These are phyloP conservation scores for Perognathus longimembris DNA, from an alignment of 2,113 vertebrate species.

Conservation along the genomic window DNA sequence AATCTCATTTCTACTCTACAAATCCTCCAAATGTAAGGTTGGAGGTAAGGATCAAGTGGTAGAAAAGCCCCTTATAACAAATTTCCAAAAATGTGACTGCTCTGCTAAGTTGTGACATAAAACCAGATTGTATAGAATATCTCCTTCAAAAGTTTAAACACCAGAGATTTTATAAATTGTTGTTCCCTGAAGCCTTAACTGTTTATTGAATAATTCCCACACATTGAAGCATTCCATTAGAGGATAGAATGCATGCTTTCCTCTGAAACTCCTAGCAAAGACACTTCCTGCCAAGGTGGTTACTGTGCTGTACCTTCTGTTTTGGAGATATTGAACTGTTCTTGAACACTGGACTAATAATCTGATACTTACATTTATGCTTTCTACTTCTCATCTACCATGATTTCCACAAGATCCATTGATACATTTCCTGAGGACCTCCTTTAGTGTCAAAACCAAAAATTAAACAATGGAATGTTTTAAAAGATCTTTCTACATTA, in stretches of 20 bases:
- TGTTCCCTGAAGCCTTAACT: background rate
- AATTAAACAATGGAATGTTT: background rate
- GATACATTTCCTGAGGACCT: background rate
- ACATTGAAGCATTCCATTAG: background rate
- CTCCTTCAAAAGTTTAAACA: slow-evolving; percentile 8
- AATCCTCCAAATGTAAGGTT: no score
- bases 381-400: background rate
- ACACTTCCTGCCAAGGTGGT: background rate
- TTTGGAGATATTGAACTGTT: background rate
- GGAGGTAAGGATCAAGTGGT: no score
- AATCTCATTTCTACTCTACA: background rate
- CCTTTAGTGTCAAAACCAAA: slow-evolving; percentile 26
- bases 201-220: background rate
- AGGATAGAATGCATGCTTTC: slow-evolving; percentile 17
- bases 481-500: background rate
- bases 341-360: background rate
- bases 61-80: no score
- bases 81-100: background rate
- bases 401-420: slow-evolving; percentile 18
- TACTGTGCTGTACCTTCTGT: background rate
- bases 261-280: background rate
- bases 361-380: background rate
- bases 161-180: background rate
- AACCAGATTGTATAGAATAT: background rate
- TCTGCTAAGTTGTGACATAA: background rate